These are phyloP conservation scores for Phaonia tiefii DNA, from an alignment of 2,888 invertebrate species.

Conservation along the genomic window DNA sequence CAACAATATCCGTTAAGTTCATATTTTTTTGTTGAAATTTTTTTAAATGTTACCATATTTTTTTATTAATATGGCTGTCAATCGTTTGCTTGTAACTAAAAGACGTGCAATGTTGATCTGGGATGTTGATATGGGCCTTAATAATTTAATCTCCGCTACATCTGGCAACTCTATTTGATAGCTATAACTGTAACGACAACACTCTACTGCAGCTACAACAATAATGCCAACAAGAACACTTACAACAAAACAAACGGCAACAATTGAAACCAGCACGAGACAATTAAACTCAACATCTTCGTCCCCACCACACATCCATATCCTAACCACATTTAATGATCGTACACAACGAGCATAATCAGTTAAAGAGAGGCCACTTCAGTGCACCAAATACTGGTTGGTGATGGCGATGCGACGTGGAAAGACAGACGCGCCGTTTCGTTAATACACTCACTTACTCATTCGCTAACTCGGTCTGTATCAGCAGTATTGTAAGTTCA, in stretches of 20 bases:
- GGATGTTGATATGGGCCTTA: no score
- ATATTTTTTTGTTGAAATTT: no score
- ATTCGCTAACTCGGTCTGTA: not conserved
- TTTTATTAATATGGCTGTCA: no score
- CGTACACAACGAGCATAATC: slow-evolving; percentile 38
- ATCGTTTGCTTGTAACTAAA: no score
- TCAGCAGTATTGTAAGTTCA: slow-evolving; percentile 18
- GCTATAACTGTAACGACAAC: slow-evolving; percentile 19
- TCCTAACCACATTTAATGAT: slow-evolving; percentile 40
- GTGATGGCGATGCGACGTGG: not conserved
- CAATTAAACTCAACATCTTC: slow-evolving; percentile 53
- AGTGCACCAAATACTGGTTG: slow-evolving; percentile 2
- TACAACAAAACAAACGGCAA: slow-evolving; percentile 32
- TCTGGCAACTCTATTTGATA: slow-evolving; percentile 4
- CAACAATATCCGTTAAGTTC: no score
- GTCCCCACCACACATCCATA: not conserved
- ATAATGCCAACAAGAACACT: slow-evolving; percentile 1
- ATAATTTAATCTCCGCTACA: not conserved
- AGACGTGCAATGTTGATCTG: no score
- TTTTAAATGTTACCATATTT: no score
- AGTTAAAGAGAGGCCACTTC: slow-evolving; percentile 28
- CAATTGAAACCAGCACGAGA: slow-evolving; percentile 61
- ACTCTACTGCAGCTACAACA: slow-evolving; percentile 24
- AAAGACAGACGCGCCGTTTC: slow-evolving; percentile 30
- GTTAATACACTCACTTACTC: slow-evolving; percentile 17